phyloP scores from a whole-genome alignment of 1,140 invertebrate genomes.

The Potamilus streckersoni region DNA sequence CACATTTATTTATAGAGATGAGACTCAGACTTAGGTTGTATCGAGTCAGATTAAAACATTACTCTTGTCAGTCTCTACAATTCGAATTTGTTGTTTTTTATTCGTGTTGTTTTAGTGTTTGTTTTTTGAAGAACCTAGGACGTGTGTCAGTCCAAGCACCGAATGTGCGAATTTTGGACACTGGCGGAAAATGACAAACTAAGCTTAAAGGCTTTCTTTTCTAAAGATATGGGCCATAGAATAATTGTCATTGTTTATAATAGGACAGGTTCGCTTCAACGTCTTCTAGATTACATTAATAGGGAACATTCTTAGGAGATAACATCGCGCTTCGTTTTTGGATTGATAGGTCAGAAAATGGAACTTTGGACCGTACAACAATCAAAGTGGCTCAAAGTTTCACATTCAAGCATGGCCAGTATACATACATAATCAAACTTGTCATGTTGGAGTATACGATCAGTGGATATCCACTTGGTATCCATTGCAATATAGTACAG shows the following conservation, averaged over 20 bases:
- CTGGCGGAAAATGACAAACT: too few relatives aligned
- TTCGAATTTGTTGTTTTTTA: too few relatives aligned
- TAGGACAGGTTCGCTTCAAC: conserved; percentile 26
- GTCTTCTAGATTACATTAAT: conserved; percentile 36
- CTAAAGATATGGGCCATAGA: conserved; percentile 4
- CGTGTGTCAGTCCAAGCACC: too few relatives aligned
- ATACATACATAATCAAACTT: conserved; percentile 30
- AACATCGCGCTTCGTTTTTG: conserved; percentile 39
- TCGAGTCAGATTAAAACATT: too few relatives aligned
- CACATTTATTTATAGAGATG: too few relatives aligned
- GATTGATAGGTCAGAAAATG: conserved; percentile 35
- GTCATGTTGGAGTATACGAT: conserved; percentile 42
- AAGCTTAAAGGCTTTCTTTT: too few relatives aligned
- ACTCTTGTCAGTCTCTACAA: too few relatives aligned
- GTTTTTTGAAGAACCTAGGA: too few relatives aligned
- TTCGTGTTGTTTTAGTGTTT: too few relatives aligned
- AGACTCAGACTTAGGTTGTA: too few relatives aligned
- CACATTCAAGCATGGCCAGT: conserved; percentile 38
- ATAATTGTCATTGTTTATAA: conserved; percentile 38
- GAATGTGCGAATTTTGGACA: too few relatives aligned
- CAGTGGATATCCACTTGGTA: conserved; percentile 52
- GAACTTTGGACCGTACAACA: conserved; percentile 28
- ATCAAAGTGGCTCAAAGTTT: conserved; percentile 26
- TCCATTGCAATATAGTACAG: conserved; percentile 28
- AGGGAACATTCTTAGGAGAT: conserved; percentile 30